A percentile compares a stretch with the other conserved stretches of the same genome.
These are phyloP conservation scores for Zosterops japonicus DNA, from an alignment of 2,113 vertebrate genomes.

Conservation along the genomic window DNA sequence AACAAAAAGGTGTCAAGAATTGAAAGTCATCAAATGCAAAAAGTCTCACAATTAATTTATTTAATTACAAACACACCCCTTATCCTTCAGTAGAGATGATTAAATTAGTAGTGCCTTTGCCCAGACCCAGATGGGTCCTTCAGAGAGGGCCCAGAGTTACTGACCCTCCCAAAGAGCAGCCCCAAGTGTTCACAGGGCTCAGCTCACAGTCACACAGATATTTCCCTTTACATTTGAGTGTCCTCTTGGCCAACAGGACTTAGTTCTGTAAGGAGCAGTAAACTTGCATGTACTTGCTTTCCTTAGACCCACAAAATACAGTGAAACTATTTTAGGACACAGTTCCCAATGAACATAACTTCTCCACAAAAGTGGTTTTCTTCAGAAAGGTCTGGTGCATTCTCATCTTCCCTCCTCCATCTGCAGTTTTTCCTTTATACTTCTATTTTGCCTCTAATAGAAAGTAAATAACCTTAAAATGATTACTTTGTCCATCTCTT, in stretches of 20 bases:
- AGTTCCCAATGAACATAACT: background rate
- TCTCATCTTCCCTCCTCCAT: background rate
- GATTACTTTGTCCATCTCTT: background rate
- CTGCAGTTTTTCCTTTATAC: background rate
- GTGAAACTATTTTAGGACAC: background rate
- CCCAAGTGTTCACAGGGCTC: background rate
- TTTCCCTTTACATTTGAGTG: accelerated
- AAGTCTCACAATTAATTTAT: background rate
- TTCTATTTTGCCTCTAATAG: background rate
- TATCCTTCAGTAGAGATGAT: background rate
- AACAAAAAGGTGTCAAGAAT: constrained; percentile 33
- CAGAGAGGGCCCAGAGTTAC: background rate
- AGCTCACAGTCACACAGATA: background rate
- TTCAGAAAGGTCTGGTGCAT: background rate
- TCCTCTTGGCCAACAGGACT: background rate
- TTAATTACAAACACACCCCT: constrained; percentile 24
- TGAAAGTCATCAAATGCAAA: background rate
- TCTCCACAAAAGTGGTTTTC: background rate
- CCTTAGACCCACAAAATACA: background rate
- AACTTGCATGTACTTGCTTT: accelerated
- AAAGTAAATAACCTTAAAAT: background rate
- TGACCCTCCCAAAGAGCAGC: background rate
- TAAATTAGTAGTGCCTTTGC: background rate
- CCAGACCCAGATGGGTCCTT: background rate
- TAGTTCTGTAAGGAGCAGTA: background rate